A percentile compares a stretch with the other conserved stretches of the same genome.
phyloP scores from a whole-genome alignment of 1,140 invertebrate species.

The Heliconius hewitsoni region DNA sequence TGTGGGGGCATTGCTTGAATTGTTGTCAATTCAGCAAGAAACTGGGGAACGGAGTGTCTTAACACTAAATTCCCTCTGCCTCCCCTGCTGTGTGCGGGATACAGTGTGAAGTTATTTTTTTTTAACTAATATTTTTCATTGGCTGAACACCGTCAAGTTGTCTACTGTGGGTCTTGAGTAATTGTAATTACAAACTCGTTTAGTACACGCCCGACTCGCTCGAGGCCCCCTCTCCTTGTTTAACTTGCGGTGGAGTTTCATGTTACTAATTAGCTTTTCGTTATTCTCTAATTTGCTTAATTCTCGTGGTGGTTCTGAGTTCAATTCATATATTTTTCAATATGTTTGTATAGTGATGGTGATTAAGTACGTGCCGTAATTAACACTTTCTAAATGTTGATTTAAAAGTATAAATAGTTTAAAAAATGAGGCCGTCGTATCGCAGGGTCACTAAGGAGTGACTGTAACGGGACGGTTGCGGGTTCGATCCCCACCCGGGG shows the following conservation, averaged over 20 bases:
- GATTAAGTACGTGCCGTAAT: background rate
- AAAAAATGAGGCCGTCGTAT: too few relatives aligned
- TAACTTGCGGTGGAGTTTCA: conserved; percentile 59
- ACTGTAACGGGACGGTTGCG: too few relatives aligned
- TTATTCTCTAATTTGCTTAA: conserved; percentile 62
- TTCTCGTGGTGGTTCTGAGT: conserved; percentile 26
- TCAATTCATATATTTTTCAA: conserved; percentile 18
- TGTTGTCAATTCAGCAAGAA: too few relatives aligned
- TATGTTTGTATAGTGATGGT: background rate
- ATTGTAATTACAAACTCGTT: conserved; percentile 63
- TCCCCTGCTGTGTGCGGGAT: too few relatives aligned
- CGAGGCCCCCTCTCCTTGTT: conserved; percentile 45
- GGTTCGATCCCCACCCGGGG: too few relatives aligned
- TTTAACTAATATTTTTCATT: background rate
- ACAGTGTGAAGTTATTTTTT: too few relatives aligned
- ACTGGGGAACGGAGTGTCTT: too few relatives aligned
- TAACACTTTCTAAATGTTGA: background rate
- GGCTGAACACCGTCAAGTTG: background rate
- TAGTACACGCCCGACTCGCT: conserved; percentile 48
- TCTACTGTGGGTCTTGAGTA: conserved; percentile 38
- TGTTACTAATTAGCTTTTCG: conserved; percentile 65
- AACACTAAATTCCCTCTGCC: too few relatives aligned
- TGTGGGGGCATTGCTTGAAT: too few relatives aligned
- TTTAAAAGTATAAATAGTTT: background rate
- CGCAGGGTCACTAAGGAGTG: too few relatives aligned